Evolutionary conservation across 1,140 invertebrate genomes (phyloP), one percentile per base, ranked within the genome.

Genomic region (Drosophila micromelanica): DNA sequence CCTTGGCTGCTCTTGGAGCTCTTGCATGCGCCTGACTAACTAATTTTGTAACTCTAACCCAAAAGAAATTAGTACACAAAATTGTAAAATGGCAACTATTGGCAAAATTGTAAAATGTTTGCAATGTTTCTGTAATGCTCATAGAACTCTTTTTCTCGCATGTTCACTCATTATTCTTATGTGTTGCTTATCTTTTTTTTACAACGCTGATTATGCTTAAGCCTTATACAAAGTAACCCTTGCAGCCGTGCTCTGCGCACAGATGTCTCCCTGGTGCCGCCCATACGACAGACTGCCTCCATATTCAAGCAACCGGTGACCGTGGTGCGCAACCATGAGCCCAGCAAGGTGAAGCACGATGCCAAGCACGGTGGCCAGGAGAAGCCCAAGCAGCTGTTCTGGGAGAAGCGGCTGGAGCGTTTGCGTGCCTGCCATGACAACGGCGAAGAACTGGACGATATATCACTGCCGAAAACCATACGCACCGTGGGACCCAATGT

Each of bases 281-380:
- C 99, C 15, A 99, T 99, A 60, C 94, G 98, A 64, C 98, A 99
- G 93, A 99, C 98, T 6, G 98, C 98, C 2, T 99, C 98, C 2
- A 99, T 99, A 91, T 99, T 99, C 89, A 99, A 99, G 91, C 98
- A 99, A 91, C 98, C 98, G 13, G 98, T 99, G 0, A 99, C 98
- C 5, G 96, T 99, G 15, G 95, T 97, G 72, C 97, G 97, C 93
- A 97, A 95, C 72, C 81, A 86, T 93, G 96, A 97, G 78, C 70
- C 76, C 12, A 96, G 95, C 72, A 97, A 97, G 93, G 96, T 97
- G 0, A 98, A 98, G 92, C 94, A 95, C 35, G 98, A 98, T 85
- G 63, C 79, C 45, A 94, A 97, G 52, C 98, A 98, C 92, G 97
- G 97, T 9, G 94, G 93, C 51, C 97, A 97, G 92, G 98, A 99